Base-by-base conservation (phyloP, 2,888 invertebrate species). In the Drosophila rubida region DNA sequence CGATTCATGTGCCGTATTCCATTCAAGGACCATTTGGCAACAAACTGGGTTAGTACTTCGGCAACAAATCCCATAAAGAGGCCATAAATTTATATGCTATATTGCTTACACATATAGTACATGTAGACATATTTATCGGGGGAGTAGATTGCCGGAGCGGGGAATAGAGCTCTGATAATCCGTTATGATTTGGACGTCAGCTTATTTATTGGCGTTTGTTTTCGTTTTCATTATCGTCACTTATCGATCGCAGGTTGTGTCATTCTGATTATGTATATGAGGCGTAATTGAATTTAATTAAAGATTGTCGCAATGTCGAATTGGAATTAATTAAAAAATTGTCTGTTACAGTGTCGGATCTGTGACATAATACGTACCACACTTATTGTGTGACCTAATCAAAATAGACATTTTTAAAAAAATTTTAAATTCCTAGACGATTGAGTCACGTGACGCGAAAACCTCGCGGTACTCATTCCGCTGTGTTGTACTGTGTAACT, bases 211-310 rank as follows among this genome's bases (percentile, higher is more conserved):
- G 50, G 2, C 35, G 11, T 49, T 61, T 39, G 35, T 23, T 49
- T 37, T 45, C 37, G 23, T 22, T 57, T 55, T 50, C 37, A 51
- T 42, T 61, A 69, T 45, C 46, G 66, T 51, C 27, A 46, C 62
- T 51, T 60, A 80, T 78, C 69, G 72, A 75, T 65, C 30, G 58
- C 22, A 27, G 11, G 37, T 30, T 39, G 42, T 66, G 77, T 64
- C 30, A 32, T 22, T 60, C 46, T 59, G 75, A 84, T 81, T 78
- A 75, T 69, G 65, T 57, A 46, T 51, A 67, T 61, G 44, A 64
- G 50, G 22, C 39, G 45, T 71, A 80, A 85, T 87, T 82, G 76
- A 74, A 76, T 78, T 85, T 76, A 84, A 82, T 82, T 76, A 70
- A 37, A 60, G 57, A 71, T 57, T 45, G 66, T 42, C 63, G 14